phyloP scores from a whole-genome alignment of 2,797 vertebrate genomes.

The Pangasius larnaudii region DNA sequence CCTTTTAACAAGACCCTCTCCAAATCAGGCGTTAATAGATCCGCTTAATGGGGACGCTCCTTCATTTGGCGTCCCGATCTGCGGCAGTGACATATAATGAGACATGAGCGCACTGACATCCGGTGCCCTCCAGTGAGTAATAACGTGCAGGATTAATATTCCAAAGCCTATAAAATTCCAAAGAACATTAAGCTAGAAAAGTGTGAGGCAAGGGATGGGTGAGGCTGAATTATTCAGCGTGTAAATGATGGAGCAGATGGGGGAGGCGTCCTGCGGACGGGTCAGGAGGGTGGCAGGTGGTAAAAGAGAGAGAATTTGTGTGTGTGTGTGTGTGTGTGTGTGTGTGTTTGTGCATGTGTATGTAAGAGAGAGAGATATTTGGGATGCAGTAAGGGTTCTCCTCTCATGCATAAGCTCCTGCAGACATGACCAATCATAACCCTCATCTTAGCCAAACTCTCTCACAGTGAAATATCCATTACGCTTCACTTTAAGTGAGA shows the following conservation, averaged over 20 bases:
- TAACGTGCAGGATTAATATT: conserved; percentile 59
- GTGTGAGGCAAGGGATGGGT: conserved; percentile 45
- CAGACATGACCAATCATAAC: conserved; percentile 31
- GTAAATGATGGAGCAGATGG: conserved; percentile 60
- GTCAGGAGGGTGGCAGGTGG: conserved; percentile 53
- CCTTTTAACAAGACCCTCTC: background rate
- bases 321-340: conserved; percentile 4
- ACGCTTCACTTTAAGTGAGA: conserved; percentile 20
- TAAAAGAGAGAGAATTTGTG: conserved; percentile 25
- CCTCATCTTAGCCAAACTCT: conserved; percentile 37
- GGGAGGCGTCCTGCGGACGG: conserved; percentile 48
- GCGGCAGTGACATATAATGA: conserved; percentile 26
- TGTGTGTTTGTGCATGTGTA: background rate
- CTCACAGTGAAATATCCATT: conserved; percentile 42
- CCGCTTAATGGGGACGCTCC: conserved; percentile 21
- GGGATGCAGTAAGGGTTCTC: conserved; percentile 32
- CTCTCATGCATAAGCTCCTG: conserved; percentile 27
- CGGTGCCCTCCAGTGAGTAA: conserved; percentile 43
- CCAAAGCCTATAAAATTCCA: conserved; percentile 60
- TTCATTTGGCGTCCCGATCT: conserved; percentile 31
- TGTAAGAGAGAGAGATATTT: background rate
- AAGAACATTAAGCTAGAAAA: conserved; percentile 54
- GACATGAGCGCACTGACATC: conserved; percentile 32
- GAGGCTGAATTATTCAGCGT: conserved; percentile 59
- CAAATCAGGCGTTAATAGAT: conserved; percentile 25